A percentile compares a stretch with the other conserved stretches of the same genome.
Conservation (phyloP, 2,113 vertebrate genomes). For the Cottus gobio region DNA sequence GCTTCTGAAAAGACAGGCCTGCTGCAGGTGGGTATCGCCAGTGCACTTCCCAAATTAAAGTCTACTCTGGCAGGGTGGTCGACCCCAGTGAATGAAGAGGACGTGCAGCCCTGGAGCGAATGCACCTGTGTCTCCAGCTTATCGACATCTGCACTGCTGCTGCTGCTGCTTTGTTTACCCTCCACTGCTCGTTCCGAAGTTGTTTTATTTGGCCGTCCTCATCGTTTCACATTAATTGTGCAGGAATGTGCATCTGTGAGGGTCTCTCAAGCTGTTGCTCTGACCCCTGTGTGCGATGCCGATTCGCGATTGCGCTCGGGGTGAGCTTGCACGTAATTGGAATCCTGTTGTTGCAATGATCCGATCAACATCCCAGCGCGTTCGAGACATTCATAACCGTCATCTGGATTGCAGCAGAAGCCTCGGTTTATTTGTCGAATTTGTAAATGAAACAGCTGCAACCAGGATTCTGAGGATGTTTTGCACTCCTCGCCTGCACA, state of each 20-base stretch:
- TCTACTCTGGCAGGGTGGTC: constrained; percentile 1
- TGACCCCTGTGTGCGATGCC: constrained; percentile 21
- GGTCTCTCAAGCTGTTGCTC: constrained; percentile 19
- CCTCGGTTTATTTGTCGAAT: constrained; percentile 37
- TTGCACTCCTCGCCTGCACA: neutral
- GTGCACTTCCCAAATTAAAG: constrained; percentile 8
- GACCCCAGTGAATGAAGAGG: constrained; percentile 5
- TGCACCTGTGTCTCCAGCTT: constrained; percentile 72
- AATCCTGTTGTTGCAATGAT: constrained; percentile 54
- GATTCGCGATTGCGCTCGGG: constrained; percentile 7
- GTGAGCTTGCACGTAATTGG: constrained; percentile 32
- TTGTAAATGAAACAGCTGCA: constrained; percentile 24
- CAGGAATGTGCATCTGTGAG: constrained; percentile 49
- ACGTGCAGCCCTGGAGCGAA: constrained; percentile 38
- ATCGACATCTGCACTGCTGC: constrained; percentile 47
- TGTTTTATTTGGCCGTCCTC: constrained; percentile 49
- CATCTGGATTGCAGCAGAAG: constrained; percentile 14
- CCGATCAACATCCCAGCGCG: constrained; percentile 18
- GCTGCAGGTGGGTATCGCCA: constrained; percentile 47
- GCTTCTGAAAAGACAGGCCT: constrained; percentile 1
- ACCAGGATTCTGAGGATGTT: constrained; percentile 17
- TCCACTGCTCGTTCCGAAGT: constrained; percentile 35
- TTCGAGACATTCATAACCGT: constrained; percentile 5
- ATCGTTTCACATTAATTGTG: constrained; percentile 25
- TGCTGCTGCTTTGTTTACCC: constrained; percentile 55